phyloP scores from a whole-genome alignment of 1,140 invertebrate species.

The Bombus huntii region DNA sequence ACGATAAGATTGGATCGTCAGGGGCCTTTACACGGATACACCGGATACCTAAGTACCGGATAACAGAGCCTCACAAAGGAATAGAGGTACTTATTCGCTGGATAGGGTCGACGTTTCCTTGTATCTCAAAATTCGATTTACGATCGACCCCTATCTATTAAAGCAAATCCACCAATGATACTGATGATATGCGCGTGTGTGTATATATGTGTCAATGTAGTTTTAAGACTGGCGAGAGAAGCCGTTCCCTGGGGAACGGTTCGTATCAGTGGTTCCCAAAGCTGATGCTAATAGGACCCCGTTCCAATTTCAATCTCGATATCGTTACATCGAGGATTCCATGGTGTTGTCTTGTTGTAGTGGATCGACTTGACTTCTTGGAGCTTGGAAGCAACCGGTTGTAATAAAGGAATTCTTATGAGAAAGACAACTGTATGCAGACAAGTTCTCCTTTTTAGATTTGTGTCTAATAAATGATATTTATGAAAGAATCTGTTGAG shows the following conservation, averaged over 20 bases:
- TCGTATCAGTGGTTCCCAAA: slow-evolving; percentile 28
- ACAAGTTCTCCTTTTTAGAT: not conserved
- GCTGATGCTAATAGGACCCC: slow-evolving; percentile 9
- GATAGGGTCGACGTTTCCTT: slow-evolving; percentile 48
- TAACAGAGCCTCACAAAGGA: slow-evolving; percentile 62
- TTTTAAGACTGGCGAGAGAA: not conserved
- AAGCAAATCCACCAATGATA: slow-evolving; percentile 44
- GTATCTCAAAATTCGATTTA: slow-evolving; percentile 53
- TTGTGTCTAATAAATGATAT: not conserved
- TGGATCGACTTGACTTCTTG: not conserved
- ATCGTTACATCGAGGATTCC: not conserved
- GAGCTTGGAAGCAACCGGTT: not conserved
- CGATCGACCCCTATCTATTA: slow-evolving; percentile 35
- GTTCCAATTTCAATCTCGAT: slow-evolving; percentile 13
- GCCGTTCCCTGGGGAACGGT: too few relatives aligned
- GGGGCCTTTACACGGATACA: slow-evolving; percentile 56
- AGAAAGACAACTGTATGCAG: not conserved
- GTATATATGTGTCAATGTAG: not conserved
- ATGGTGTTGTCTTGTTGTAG: not conserved
- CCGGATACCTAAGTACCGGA: slow-evolving; percentile 62
- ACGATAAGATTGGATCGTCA: slow-evolving; percentile 74
- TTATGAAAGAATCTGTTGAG: too few relatives aligned
- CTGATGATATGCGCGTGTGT: not conserved
- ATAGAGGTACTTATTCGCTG: slow-evolving; percentile 44
- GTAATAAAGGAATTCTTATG: not conserved